phyloP scores from a whole-genome alignment of 2,888 invertebrate genomes.

The Sesia apiformis region DNA sequence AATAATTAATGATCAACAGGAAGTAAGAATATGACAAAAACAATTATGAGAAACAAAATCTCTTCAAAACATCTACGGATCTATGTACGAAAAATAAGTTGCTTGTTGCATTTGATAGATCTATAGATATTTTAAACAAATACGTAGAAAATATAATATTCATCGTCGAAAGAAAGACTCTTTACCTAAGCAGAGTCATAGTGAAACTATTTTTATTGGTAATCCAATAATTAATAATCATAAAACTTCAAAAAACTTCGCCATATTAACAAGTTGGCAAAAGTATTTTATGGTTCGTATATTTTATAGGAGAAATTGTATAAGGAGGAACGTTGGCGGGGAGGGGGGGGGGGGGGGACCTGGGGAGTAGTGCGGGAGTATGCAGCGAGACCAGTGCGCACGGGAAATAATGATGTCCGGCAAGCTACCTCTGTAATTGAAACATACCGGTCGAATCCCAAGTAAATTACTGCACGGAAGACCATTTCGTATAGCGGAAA shows the following conservation, averaged over 20 bases:
- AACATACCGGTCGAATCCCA: conserved; percentile 36
- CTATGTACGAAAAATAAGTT: too few relatives aligned
- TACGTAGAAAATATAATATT: too few relatives aligned
- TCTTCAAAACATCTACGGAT: too few relatives aligned
- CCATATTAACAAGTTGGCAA: neutral
- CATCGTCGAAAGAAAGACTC: too few relatives aligned
- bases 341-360: neutral
- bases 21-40: too few relatives aligned
- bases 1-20: too few relatives aligned
- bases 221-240: neutral
- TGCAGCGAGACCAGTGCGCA: conserved; percentile 14
- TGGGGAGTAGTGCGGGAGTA: neutral
- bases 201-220: neutral
- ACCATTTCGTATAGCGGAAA: conserved; percentile 42
- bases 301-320: neutral
- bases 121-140: too few relatives aligned
- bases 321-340: neutral
- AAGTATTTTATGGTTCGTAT: neutral
- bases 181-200: neutral
- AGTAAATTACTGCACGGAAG: conserved; percentile 47
- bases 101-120: too few relatives aligned
- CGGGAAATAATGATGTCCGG: conserved; percentile 62
- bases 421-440: conserved; percentile 37
- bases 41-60: too few relatives aligned
- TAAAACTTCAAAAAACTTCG: neutral